phyloP scores from a whole-genome alignment of 92 coral and sea anemone species.

The Muricea muricata region DNA sequence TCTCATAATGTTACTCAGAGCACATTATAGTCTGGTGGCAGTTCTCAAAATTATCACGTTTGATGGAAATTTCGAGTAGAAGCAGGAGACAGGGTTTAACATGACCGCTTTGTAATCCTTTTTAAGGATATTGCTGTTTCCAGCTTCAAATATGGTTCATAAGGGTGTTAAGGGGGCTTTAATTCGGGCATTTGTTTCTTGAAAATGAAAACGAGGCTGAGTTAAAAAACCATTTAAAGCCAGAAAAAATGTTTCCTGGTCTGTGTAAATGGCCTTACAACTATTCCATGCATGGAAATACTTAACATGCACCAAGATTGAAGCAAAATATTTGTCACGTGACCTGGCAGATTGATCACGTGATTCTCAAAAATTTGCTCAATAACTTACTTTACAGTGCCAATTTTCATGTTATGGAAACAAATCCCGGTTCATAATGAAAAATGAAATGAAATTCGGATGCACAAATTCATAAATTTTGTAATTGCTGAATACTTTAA shows the following conservation, averaged over 20 bases:
- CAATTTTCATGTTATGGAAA: background rate
- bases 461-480: background rate
- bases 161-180: conserved; percentile 36
- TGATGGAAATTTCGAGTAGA: conserved; percentile 39
- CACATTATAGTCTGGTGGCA: conserved; percentile 29
- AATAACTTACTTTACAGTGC: background rate
- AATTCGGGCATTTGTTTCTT: background rate
- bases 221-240: background rate
- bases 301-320: background rate
- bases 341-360: conserved; percentile 5
- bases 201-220: background rate
- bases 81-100: conserved; percentile 57
- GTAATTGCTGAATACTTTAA: too few species aligned
- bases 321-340: background rate
- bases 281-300: background rate
- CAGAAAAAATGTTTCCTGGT: background rate
- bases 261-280: background rate
- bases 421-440: too few species aligned
- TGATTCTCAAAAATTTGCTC: background rate
- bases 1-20: too few species aligned
- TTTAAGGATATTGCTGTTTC: conserved; percentile 51
- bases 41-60: conserved; percentile 9
- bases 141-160: background rate
- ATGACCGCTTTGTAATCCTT: conserved; percentile 41
- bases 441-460: background rate